Base-by-base conservation (phyloP, 2,888 invertebrate genomes). In the Incurvaria masculella region DNA sequence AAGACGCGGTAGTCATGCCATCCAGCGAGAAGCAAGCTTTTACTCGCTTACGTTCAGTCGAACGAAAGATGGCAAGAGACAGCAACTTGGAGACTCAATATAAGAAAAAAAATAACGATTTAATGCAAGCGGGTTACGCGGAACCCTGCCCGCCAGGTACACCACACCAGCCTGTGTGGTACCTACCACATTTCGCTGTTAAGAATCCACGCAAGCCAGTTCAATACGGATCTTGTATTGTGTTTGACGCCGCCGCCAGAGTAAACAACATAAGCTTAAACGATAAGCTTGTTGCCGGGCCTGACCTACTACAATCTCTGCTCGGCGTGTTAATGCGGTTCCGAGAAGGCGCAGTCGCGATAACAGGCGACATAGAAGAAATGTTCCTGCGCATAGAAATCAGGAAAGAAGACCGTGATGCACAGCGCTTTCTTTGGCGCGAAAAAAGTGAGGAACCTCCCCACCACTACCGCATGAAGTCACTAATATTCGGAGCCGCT, bases 351-450 rank as follows among this genome's bases (percentile, higher is more conserved):
- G 38, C 45, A 0, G 44, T 61, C 1, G 63, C 60, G 0, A 48
- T 63, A 1, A 57, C 46, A 6, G 63, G 53, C 0, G 65, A 66
- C 42, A 60, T 66, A 0, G 52, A 49, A 4, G 61, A 65, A 42
- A 64, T 66, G 63, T 64, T 63, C 42, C 50, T 58, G 4, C 62
- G 59, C 27, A 49, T 65, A 0, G 53, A 53, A 11, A 58, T 65
- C 2, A 18, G 45, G 0, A 42, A 50, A 8, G 54, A 54, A 16
- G 63, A 64, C 46, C 57, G 57, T 26, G 49, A 49, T 43, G 53
- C 33, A 44, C 57, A 0, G 59, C 61, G 49, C 26, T 58, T 11
- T 59, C 58, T 52, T 38, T 51, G 51, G 51, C 23, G 48, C 5
- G 42, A 44, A 20, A 8, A 39, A 11, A 11, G 4, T 5, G 18